Conservation (phyloP, 2,113 vertebrate genomes). For the Trochalopteron elliotii region DNA sequence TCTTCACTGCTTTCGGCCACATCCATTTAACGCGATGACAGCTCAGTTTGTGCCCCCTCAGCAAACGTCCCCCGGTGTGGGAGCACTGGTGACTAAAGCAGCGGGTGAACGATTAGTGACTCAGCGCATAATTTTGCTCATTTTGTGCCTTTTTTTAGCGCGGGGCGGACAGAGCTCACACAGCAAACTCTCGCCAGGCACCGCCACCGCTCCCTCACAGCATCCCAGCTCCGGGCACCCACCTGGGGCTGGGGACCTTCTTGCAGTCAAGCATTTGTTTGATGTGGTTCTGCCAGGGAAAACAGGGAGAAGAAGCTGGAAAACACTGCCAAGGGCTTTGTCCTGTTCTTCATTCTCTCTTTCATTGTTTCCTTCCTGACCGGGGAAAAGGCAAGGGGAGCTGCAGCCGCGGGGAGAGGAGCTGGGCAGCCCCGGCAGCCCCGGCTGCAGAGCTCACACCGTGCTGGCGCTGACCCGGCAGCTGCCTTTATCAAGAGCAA, state of each 20-base stretch:
- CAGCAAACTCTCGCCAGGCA: not conserved
- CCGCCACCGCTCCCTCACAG: not conserved
- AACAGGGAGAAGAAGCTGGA: not conserved
- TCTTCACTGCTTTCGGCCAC: not conserved
- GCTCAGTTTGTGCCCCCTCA: not conserved
- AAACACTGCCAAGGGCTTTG: not conserved
- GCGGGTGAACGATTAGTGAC: constrained; percentile 56
- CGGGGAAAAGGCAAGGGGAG: not conserved
- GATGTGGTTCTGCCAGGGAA: not conserved
- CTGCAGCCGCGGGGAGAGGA: not conserved
- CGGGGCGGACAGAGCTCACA: not conserved
- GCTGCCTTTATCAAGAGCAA: not conserved
- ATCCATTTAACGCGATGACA: not conserved
- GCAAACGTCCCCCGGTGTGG: constrained; percentile 31
- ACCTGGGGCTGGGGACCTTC: not conserved
- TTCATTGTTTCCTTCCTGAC: not conserved
- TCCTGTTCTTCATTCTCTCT: not conserved
- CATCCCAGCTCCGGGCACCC: not conserved
- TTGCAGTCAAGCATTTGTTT: not conserved
- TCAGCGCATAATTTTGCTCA: constrained; percentile 59
- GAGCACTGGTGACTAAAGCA: constrained; percentile 46
- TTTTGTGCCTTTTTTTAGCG: constrained; percentile 39
- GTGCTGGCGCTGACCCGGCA: not conserved
- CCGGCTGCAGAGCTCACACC: rapidly evolving
- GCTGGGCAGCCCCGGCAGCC: not conserved